phyloP scores from a whole-genome alignment of 2,797 vertebrate species.

The Hylomyscus alleni region DNA sequence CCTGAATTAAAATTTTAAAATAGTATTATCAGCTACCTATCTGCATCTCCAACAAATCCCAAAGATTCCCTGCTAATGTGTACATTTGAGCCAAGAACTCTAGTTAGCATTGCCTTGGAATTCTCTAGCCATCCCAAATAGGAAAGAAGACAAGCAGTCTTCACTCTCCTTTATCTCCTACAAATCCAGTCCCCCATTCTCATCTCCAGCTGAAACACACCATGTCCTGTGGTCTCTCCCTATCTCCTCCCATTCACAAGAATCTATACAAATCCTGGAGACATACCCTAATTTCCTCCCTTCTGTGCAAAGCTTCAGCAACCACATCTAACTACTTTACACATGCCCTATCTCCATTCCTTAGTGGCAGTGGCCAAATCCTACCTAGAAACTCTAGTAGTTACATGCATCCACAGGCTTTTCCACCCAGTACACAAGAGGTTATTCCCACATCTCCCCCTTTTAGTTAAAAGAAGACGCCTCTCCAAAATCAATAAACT shows the following conservation, averaged over 20 bases:
- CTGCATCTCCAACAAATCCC: background rate
- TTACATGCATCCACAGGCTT: no score
- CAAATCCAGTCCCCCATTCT: background rate
- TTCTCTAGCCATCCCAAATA: background rate
- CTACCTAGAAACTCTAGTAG: background rate
- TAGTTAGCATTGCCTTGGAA: no score
- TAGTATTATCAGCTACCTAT: background rate
- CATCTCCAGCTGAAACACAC: background rate
- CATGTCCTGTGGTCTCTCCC: background rate
- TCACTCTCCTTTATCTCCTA: background rate
- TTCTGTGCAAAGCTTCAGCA: background rate
- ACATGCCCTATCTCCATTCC: background rate
- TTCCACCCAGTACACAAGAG: no score
- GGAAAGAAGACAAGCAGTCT: background rate
- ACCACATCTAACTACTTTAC: background rate
- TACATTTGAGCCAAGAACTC: no score
- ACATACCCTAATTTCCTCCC: background rate
- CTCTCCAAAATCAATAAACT: no score
- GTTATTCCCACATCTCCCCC: no score
- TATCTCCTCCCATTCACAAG: background rate
- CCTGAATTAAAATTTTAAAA: background rate
- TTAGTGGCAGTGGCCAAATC: background rate
- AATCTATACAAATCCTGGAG: background rate
- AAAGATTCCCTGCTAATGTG: background rate
- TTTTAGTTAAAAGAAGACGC: no score